Conservation (phyloP, 2,888 invertebrate genomes). For the Sepioteuthis lessoniana region DNA sequence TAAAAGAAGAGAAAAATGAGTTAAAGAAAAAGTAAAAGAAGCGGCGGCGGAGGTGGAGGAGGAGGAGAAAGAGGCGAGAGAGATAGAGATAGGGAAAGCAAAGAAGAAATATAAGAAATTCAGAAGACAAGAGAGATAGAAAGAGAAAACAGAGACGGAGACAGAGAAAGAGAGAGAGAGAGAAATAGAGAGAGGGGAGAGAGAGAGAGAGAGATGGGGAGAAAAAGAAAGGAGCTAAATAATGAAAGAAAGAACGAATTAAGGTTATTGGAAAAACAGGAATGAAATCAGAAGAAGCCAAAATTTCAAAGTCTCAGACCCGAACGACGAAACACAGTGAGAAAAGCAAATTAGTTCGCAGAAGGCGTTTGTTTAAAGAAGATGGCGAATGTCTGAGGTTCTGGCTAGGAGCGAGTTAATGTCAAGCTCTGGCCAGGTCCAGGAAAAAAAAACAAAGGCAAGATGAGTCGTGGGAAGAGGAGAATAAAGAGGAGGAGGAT, state of each 20-base stretch:
- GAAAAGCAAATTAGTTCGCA: not conserved
- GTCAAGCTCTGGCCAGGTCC: not conserved
- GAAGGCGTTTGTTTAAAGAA: not conserved
- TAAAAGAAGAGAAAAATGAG: no score
- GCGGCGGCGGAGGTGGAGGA: not conserved
- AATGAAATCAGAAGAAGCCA: not conserved
- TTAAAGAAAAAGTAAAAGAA: no score
- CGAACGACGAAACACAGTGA: no score
- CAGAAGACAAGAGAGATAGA: not conserved
- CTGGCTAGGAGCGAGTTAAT: not conserved
- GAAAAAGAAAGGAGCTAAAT: no score
- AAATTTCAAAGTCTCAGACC: not conserved
- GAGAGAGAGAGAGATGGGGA: not conserved
- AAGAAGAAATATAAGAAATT: not conserved
- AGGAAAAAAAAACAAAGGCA: not conserved
- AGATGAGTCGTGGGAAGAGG: not conserved
- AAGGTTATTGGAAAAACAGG: not conserved
- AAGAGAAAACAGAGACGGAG: no score
- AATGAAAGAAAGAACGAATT: not conserved
- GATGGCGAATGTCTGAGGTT: not conserved
- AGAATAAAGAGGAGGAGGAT: no score
- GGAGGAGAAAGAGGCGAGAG: not conserved
- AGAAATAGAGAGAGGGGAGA: not conserved
- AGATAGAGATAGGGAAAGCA: not conserved
- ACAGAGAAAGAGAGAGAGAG: rapidly evolving